Percentiles rank a stretch among this genome's conserved stretches.
Evolutionary conservation across 2,113 vertebrate species (phyloP).

Genomic region (Enhydra lutris): DNA sequence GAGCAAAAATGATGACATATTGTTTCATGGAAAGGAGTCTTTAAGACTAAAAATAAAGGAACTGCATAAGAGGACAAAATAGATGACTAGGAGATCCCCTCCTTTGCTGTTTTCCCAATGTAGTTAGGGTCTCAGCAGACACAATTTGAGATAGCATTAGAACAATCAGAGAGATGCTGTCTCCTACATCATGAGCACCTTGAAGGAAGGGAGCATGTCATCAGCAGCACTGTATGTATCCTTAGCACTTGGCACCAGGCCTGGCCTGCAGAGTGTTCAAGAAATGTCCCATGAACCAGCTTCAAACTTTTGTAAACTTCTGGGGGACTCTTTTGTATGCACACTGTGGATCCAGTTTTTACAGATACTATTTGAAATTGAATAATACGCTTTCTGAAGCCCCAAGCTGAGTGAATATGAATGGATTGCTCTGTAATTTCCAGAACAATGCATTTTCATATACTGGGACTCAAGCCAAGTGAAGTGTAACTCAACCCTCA

Average conservation of each 20-base stretch:
- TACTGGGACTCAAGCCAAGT: not conserved
- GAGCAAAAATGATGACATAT: not conserved
- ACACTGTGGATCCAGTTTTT: not conserved
- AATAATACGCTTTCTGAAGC: not conserved
- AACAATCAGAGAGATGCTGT: not conserved
- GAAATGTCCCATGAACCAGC: not conserved
- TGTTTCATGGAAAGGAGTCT: slow-evolving; percentile 3
- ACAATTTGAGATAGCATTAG: not conserved
- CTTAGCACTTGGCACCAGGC: not conserved
- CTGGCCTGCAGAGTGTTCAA: not conserved
- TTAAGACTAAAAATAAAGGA: slow-evolving; percentile 22
- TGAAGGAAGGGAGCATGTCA: not conserved
- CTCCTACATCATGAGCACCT: not conserved
- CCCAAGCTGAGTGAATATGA: not conserved
- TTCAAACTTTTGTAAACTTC: not conserved
- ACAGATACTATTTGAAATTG: not conserved
- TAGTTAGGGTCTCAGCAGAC: not conserved
- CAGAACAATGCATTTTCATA: slow-evolving; percentile 1
- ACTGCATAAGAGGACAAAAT: not conserved
- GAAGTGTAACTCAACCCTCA: not conserved
- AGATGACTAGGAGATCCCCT: not conserved
- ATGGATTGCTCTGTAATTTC: slow-evolving; percentile 1
- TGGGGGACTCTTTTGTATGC: not conserved
- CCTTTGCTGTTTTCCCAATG: not conserved
- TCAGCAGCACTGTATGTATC: not conserved